These are phyloP conservation scores for Scaptomyza caliginosa DNA, from an alignment of 2,888 invertebrate genomes.

Conservation along the genomic window DNA sequence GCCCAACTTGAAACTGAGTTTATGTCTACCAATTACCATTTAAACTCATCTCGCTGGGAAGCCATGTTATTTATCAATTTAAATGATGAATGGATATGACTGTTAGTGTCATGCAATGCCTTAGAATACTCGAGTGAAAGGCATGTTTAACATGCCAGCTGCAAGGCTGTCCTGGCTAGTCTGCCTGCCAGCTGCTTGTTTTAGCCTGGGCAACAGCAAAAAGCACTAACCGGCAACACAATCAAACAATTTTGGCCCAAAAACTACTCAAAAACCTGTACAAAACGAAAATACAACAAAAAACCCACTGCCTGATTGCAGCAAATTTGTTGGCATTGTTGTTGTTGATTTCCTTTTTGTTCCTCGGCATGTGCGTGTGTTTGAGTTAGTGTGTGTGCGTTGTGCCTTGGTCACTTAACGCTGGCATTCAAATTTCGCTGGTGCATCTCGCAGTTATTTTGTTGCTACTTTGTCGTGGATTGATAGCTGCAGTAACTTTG, in stretches of 20 bases:
- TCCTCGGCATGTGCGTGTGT: constrained; percentile 1
- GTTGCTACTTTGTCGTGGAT: constrained; percentile 49
- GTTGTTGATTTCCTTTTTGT: constrained; percentile 37
- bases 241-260: constrained; percentile 36
- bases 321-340: constrained; percentile 61
- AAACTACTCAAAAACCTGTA: constrained; percentile 27
- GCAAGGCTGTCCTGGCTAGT: neutral
- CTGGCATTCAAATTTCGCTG: constrained; percentile 63
- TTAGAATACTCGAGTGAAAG: neutral
- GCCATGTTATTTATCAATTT: constrained; percentile 36
- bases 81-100: constrained; percentile 28
- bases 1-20: no score
- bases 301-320: constrained; percentile 53
- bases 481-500: constrained; percentile 72
- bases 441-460: constrained; percentile 31
- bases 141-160: neutral
- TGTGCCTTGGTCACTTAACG: constrained; percentile 59
- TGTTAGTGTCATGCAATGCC: constrained; percentile 1
- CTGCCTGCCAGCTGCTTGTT: neutral
- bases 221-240: constrained; percentile 14
- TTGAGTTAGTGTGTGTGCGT: constrained; percentile 12
- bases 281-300: no score
- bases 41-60: neutral
- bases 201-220: constrained; percentile 14
- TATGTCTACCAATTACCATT: constrained; percentile 1